Conservation (phyloP, 2,113 vertebrate genomes). For the Misgurnus mizolepis region DNA sequence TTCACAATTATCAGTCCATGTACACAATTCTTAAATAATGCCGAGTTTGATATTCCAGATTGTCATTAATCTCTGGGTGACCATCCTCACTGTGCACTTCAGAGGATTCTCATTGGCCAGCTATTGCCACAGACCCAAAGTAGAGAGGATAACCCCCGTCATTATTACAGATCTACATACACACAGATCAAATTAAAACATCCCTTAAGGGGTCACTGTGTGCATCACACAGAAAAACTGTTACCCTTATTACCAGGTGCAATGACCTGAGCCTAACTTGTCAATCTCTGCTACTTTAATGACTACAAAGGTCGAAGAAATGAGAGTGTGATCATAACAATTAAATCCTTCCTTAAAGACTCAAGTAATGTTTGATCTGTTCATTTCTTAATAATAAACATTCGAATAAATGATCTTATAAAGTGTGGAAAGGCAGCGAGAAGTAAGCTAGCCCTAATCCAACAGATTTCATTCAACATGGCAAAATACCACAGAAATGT, state of each 20-base stretch:
- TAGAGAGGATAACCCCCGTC: conserved; percentile 47
- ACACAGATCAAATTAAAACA: conserved; percentile 16
- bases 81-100: conserved; percentile 64
- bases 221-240: conserved; percentile 30
- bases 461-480: conserved; percentile 59
- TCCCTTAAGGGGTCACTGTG: neutral
- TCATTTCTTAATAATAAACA: conserved; percentile 60
- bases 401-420: conserved; percentile 66
- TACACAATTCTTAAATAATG: conserved; percentile 36
- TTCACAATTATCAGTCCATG: conserved; percentile 27
- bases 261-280: neutral
- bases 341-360: neutral
- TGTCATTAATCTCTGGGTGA: conserved; percentile 60
- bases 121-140: conserved; percentile 65
- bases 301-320: conserved; percentile 15
- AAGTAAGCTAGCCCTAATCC: conserved; percentile 46
- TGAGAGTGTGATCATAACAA: neutral
- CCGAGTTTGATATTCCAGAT: conserved; percentile 44
- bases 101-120: conserved; percentile 61
- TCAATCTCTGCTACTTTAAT: conserved; percentile 20
- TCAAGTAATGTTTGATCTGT: conserved; percentile 8
- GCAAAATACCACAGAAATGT: conserved; percentile 59
- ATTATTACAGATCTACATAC: conserved; percentile 60
- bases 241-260: neutral
- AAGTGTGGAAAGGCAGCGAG: conserved; percentile 48